Percentiles rank a stretch among this genome's conserved stretches.
These are phyloP conservation scores for Epirrhoe tristata DNA, from an alignment of 2,888 invertebrate species.

Conservation along the genomic window DNA sequence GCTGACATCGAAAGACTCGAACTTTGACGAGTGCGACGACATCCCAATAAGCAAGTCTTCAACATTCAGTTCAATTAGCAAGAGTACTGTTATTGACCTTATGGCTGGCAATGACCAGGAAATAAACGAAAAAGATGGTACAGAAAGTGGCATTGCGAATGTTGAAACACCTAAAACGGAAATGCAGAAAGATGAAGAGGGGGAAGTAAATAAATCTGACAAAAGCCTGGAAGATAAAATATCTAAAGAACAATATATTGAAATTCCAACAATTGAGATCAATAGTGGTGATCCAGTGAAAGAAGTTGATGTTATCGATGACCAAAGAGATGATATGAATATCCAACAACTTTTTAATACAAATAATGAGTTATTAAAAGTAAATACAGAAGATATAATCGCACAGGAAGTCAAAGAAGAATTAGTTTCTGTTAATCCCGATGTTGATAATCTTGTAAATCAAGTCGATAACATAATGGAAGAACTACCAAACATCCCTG, in stretches of 20 bases:
- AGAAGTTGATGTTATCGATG: slow-evolving; percentile 7
- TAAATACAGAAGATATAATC: not conserved
- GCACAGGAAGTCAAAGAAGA: slow-evolving; percentile 4
- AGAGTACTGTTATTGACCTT: slow-evolving; percentile 32
- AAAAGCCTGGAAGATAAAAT: not conserved
- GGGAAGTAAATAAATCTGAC: slow-evolving; percentile 8
- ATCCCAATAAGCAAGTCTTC: slow-evolving; percentile 35
- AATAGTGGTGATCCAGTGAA: slow-evolving; percentile 11
- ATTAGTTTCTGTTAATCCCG: not conserved
- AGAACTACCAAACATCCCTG: not conserved
- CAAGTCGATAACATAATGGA: not conserved
- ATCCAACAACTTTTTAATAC: not conserved
- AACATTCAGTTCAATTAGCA: slow-evolving; percentile 27
- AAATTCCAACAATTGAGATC: slow-evolving; percentile 6
- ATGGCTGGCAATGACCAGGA: slow-evolving; percentile 21
- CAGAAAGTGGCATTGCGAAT: slow-evolving; percentile 12
- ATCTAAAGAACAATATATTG: not conserved
- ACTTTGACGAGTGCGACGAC: slow-evolving; percentile 17
- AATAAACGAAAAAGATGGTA: slow-evolving; percentile 14
- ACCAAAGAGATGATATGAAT: not conserved
- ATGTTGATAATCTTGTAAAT: not conserved
- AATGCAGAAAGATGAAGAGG: not conserved
- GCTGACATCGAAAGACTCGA: slow-evolving; percentile 15
- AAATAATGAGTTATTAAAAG: not conserved
- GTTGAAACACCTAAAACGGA: slow-evolving; percentile 8